Evolutionary conservation across 1,140 invertebrate species (phyloP).

Genomic region (Zaprionus africanus): DNA sequence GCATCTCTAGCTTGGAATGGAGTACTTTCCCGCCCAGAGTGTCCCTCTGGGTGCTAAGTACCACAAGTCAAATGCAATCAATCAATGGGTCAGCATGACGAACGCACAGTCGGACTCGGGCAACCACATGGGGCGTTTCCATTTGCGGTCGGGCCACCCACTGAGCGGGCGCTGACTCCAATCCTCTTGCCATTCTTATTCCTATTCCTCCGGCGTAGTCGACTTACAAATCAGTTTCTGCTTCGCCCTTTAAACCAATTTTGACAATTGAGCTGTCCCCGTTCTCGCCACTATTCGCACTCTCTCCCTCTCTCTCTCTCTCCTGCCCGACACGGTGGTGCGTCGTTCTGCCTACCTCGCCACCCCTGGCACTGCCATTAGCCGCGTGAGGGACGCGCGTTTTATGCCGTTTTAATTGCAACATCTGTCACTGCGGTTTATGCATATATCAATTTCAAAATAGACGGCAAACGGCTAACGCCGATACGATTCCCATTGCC

Average conservation of each 20-base stretch:
- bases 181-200: background rate
- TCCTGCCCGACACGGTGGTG: background rate
- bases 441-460: constrained; percentile 83
- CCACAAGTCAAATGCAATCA: constrained; percentile 75
- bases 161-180: constrained; percentile 41
- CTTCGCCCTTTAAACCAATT: constrained; percentile 76
- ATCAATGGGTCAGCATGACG: constrained; percentile 79
- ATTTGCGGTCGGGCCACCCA: constrained; percentile 74
- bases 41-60: constrained; percentile 76
- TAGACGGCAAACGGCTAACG: constrained; percentile 68
- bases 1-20: background rate
- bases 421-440: constrained; percentile 84
- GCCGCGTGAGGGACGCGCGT: constrained; percentile 49
- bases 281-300: constrained; percentile 51
- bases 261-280: constrained; percentile 83
- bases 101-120: constrained; percentile 12
- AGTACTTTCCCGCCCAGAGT: constrained; percentile 39
- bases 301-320: background rate
- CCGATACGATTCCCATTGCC: constrained; percentile 31
- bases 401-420: constrained; percentile 84
- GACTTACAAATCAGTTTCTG: constrained; percentile 72
- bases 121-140: constrained; percentile 82
- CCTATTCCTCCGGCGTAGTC: constrained; percentile 1
- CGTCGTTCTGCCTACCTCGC: background rate
- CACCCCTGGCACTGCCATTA: constrained; percentile 43